Evolutionary conservation across 2,888 invertebrate species (phyloP), one percentile per base, ranked within the genome.

Genomic region (Diarsia dahlii): DNA sequence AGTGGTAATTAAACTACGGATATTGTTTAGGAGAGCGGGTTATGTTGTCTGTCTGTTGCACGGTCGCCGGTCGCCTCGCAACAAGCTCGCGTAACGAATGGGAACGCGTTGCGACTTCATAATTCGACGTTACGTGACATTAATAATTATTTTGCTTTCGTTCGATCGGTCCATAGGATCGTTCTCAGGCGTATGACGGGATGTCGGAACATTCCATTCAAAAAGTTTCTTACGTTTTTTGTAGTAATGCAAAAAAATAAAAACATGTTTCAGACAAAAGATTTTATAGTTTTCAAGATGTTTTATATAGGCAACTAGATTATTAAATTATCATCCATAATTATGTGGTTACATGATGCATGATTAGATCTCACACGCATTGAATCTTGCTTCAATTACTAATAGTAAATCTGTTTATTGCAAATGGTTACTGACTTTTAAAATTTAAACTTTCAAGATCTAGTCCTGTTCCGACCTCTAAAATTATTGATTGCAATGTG

Each of bases 111-210:
- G 80, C 82, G 94, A 94, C 93, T 94, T 80, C 85, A 88, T 91
- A 91, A 94, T 92, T 92, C 81, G 74, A 85, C 70, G 90, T 93
- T 93, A 94, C 94, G 94, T 94, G 94, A 93, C 90, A 91, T 84
- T 86, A 90, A 93, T 94, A 91, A 92, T 91, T 91, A 92, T 91
- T 88, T 90, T 89, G 85, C 91, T 91, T 92, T 91, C 90, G 90
- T 91, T 90, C 89, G 86, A 91, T 91, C 67, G 76, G 62, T 86
- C 73, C 63, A n/a, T 71, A 64, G 80, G 87, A 90, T 91, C 68
- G 78, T 68, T 88, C 82, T 69, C 74, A 85, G 74, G 71, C 72
- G 63, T 82, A 65, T 70, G 73, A 66, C 67, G 78, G 73, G 80
- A 80, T 72, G 76, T 78, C 66, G 69, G 48, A 46, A 63, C 68